phyloP scores from a whole-genome alignment of 2,797 vertebrate genomes.

The Aulostomus chinensis region DNA sequence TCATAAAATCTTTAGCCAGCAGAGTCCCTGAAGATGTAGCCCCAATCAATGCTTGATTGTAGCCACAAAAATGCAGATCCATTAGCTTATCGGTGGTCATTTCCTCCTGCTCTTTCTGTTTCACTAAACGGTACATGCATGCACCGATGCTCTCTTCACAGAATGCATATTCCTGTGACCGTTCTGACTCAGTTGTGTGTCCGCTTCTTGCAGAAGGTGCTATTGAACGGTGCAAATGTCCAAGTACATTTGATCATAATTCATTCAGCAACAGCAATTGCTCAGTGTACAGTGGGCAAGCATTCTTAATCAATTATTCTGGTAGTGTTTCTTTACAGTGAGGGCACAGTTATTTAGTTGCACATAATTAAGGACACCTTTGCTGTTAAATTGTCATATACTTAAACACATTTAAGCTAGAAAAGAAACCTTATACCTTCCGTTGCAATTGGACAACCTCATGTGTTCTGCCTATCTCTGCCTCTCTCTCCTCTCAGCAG shows the following conservation, averaged over 20 bases:
- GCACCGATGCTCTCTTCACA: not conserved
- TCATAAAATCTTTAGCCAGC: slow-evolving; percentile 14
- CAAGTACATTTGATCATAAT: no score
- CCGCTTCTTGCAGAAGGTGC: slow-evolving; percentile 23
- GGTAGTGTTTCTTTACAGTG: not conserved
- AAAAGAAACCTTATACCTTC: no score
- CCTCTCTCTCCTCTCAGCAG: not conserved
- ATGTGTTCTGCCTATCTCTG: not conserved
- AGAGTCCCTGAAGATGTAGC: slow-evolving; percentile 28
- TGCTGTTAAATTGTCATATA: no score
- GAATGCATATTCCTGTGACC: slow-evolving; percentile 3
- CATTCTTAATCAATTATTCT: not conserved
- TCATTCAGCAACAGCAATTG: slow-evolving; percentile 6
- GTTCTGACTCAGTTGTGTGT: not conserved
- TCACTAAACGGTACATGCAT: slow-evolving; percentile 7
- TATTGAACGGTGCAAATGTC: slow-evolving; percentile 18
- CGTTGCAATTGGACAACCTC: no score
- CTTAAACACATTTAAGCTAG: no score
- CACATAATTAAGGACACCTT: no score
- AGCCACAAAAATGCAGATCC: slow-evolving; percentile 12
- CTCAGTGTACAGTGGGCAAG: no score
- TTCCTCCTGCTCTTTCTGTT: slow-evolving; percentile 7
- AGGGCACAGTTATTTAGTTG: no score
- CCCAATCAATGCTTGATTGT: slow-evolving; percentile 10
- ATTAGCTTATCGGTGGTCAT: slow-evolving; percentile 18